Evolutionary conservation across 1,140 invertebrate genomes (phyloP), one percentile per base, ranked within the genome.

Genomic region (Amyelois transitella): DNA sequence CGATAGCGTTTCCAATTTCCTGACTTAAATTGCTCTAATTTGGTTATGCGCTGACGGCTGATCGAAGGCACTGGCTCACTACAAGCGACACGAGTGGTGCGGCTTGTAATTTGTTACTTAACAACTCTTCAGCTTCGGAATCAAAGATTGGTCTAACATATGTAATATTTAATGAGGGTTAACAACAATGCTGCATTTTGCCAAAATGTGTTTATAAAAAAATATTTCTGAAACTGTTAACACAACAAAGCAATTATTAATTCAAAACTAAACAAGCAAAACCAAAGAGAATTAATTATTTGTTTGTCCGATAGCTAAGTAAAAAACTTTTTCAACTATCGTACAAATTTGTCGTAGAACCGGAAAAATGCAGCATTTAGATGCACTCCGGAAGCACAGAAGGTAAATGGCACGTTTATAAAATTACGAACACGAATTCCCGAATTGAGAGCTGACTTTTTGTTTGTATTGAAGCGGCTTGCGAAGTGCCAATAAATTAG

Each of bases 21-120:
- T 83, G 81, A 83, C 82, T 81, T 83, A 83, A 83, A 88, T 88
- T 88, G 81, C 78, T 82, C 81, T 86, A 88, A 88, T 88, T 88
- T 83, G 79, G 79, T 86, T 86, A 85, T 83, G 69, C 76, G 73
- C 73, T 80, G 82, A 83, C 77, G 78, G 71, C 60, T 79, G 75
- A 86, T 80, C 80, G 77, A 78, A 82, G 68, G 67, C 68, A 72
- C 62, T 73, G 57, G 51, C 58, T 64, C 56, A 49, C 64, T 66
- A 63, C 64, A 54, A 61, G 60, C 68, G 71, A 69, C 66, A 78
- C 65, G 72, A 61, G 64, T 56, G 17, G 55, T 70, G 69, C 53
- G 64, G 64, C 69, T 63, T 66, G 66, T 75, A 77, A 73, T 75
- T 75, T 73, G 69, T 62, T 38, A 38, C 32, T 14, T 14, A 12